Evolutionary conservation across 2,797 vertebrate genomes (phyloP), one percentile per base, ranked within the genome.

Genomic region (Sebastes goodei): DNA sequence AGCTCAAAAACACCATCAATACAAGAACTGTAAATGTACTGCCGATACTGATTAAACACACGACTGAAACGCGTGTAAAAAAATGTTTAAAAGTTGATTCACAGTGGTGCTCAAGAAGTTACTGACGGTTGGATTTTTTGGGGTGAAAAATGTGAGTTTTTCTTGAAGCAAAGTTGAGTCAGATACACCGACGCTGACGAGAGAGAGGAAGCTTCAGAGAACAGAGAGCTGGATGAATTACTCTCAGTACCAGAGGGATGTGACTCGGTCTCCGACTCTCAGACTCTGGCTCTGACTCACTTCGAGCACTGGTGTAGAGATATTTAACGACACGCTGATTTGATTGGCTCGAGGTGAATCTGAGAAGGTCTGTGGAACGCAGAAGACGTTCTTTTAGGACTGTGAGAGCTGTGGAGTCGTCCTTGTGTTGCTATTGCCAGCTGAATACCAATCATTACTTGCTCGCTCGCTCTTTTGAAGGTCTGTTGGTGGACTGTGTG

Each of bases 301-400:
- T 25, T 71, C 5, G 27, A 86, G 68, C 70, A 1, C 73, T 30
- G 76, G 62, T 68, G 76, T 78, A 6, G 62, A 83, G 61, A 71
- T 69, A 57, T 85, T 91, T 75, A 84, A 77, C 62, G 53, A 25
- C n/a, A 7, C 12, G 6, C 62, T 42, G 81, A 75, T 86, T 81
- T 86, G 80, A 88, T 83, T 73, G 87, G 66, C 87, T 82, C 3
- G 27, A 71, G 78, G 59, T 84, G 76, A 80, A 78, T 57, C 35
- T 53, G 52, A 33, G 57, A 65, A 63, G 65, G 55, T 49, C 29
- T 84, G 57, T 30, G 30, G 5, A 10, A 32, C 25, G 55, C 49
- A 38, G 35, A 30, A 60, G 62, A 63, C 2, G 4, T 38, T 53
- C 62, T 42, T 68, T 74, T 35, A 56, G 49, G 59, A 53, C 62